phyloP scores from a whole-genome alignment of 2,797 vertebrate genomes.

The Sebastiscus albofasciatus region DNA sequence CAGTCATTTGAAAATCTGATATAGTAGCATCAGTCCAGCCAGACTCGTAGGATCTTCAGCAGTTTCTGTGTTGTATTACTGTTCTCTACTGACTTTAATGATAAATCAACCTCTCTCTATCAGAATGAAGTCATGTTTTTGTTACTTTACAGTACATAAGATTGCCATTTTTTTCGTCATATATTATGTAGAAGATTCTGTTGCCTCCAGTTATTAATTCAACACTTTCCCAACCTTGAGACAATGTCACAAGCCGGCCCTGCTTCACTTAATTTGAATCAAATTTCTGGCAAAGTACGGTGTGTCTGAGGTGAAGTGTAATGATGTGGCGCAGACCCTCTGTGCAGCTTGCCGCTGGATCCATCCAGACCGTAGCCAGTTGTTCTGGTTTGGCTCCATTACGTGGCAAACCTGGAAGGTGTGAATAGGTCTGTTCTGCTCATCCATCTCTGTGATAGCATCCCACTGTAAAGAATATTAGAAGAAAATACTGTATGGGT shows the following conservation, averaged over 20 bases:
- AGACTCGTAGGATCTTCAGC: neutral
- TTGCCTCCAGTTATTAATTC: neutral
- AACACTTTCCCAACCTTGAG: neutral
- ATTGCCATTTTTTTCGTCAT: neutral
- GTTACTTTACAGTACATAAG: neutral
- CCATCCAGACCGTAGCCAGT: conserved; percentile 98
- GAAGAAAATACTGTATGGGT: neutral
- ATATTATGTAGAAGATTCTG: neutral
- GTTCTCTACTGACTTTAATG: conserved; percentile 10
- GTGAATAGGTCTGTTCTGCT: conserved; percentile 95
- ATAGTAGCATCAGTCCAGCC: neutral
- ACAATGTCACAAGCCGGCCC: conserved; percentile 3
- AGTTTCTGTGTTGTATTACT: neutral
- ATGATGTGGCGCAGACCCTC: conserved; percentile 76
- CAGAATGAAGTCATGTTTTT: neutral
- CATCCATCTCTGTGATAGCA: conserved; percentile 98
- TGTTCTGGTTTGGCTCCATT: conserved; percentile 99
- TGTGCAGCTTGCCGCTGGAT: conserved; percentile 94
- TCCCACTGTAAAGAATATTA: conserved; percentile 88
- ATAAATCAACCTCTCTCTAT: neutral
- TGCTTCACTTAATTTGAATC: conserved; percentile 5
- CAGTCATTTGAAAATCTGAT: neutral
- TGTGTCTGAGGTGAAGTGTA: neutral
- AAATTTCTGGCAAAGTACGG: neutral
- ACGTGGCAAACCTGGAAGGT: conserved; percentile 99